phyloP scores from a whole-genome alignment of 53 echinoderm and acorn worm genomes.

The Hippasteria phrygiana region DNA sequence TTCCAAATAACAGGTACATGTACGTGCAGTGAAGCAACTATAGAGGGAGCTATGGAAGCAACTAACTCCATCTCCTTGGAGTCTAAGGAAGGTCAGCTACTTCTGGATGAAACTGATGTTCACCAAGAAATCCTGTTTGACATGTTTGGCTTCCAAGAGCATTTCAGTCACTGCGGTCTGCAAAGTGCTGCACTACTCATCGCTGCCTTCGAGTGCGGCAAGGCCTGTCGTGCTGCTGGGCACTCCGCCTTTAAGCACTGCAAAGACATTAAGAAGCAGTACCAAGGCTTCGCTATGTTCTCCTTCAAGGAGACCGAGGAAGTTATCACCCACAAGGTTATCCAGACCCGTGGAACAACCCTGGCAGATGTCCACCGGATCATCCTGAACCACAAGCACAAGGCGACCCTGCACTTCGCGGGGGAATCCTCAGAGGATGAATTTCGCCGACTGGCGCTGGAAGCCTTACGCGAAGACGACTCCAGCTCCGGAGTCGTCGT shows the following conservation, averaged over 20 bases:
- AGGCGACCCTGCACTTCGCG: background rate
- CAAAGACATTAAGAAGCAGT: background rate
- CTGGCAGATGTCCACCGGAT: conserved; percentile 15
- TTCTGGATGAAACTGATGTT: background rate
- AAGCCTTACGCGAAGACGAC: conserved; percentile 11
- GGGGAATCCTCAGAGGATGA: conserved; percentile 38
- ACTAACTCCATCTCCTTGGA: background rate
- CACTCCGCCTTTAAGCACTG: background rate
- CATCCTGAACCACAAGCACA: conserved; percentile 3
- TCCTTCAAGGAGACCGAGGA: conserved; percentile 3
- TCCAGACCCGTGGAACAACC: background rate
- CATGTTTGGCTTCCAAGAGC: background rate
- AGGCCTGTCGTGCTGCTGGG: background rate
- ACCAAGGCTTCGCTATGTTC: conserved; percentile 20
- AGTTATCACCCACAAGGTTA: conserved; percentile 5
- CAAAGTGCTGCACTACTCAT: background rate
- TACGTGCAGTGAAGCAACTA: too few relatives aligned
- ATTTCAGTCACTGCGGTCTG: conserved; percentile 5
- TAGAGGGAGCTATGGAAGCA: background rate
- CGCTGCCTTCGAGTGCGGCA: background rate
- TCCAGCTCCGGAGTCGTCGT: background rate
- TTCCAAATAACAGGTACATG: too few relatives aligned
- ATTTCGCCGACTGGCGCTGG: conserved; percentile 28
- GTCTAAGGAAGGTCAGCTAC: conserved; percentile 8
- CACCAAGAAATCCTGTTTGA: conserved; percentile 11